Evolutionary conservation across 2,797 vertebrate genomes (phyloP), one percentile per base, ranked within the genome.

Genomic region (Rhynchonycteris naso): DNA sequence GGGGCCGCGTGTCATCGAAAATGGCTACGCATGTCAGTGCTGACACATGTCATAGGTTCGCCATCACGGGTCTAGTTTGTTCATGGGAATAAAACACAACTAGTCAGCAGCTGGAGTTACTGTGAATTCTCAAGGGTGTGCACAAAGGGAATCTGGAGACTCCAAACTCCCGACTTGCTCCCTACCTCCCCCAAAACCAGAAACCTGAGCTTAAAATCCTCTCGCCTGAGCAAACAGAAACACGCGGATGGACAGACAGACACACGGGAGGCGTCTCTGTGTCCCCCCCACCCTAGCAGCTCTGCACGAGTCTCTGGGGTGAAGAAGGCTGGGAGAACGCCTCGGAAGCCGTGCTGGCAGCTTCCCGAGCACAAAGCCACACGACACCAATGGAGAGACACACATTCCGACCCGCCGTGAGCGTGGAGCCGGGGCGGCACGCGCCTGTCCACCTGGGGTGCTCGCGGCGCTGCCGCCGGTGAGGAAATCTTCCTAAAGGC

Each of bases 241-340:
- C n/a, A n/a, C 4, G 47, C 11, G 86, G 28, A n/a, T n/a, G n/a
- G 35, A 74, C 16, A 58, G 15, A 71, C 12, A 88, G 9, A n/a
- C 2, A 76, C 35, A 22, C 2, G 12, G 43, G 87, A 93, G 22
- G 21, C 10, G 35, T 19, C 88, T 79, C 16, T 35, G 71, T 21
- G 61, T 88, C 38, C 33, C 24, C 61, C 68, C 47, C 13, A 90
- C 30, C 81, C 54, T 1, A 35, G 50, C 19, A 83, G 38, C 43
- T 71, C 58, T 43, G 19, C 61, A 93, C 69, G 90, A 63, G 84
- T 72, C 93, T 95, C 82, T n/a, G 65, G 80, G 66, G 94, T 86
- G 89, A 94, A 94, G 72, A 5, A 0, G 2, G 83, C 56, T 94
- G 33, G 59, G 22, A 92, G 75, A 80, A 88, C 74, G 72, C 30